Evolutionary conservation across 37 sponge, comb jelly and placozoan species (phyloP).

Genomic region (Ianthella basta): DNA sequence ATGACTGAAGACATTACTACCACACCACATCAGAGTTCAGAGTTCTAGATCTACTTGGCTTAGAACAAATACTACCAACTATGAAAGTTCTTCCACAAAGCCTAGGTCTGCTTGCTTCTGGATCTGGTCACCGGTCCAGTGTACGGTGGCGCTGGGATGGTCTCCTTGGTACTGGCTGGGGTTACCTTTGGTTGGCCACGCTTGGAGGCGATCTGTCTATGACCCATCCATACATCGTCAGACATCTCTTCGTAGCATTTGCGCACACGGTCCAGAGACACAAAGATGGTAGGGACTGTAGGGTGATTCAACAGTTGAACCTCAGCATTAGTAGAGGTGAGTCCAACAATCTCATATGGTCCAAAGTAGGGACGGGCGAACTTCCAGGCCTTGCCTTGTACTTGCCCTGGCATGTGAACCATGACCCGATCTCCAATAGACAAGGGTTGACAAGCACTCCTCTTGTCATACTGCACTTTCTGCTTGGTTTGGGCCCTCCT

Average conservation of each 20-base stretch:
- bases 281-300: background rate
- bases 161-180: background rate
- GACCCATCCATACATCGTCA: background rate
- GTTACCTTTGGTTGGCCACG: too few species aligned
- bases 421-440: constrained; percentile 37
- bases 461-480: constrained; percentile 29
- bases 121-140: too few species aligned
- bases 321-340: constrained; percentile 31
- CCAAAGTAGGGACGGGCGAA: constrained; percentile 38
- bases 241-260: constrained; percentile 8
- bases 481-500: constrained; percentile 28
- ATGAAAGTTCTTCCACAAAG: background rate
- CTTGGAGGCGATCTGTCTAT: background rate
- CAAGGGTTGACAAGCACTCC: background rate
- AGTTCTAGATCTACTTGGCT: too few species aligned
- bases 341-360: constrained; percentile 26
- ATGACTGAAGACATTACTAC: too few species aligned
- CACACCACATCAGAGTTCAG: too few species aligned
- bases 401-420: constrained; percentile 32
- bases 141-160: background rate
- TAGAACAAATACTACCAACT: background rate
- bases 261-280: constrained; percentile 15
- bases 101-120: too few species aligned
- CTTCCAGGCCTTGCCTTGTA: constrained; percentile 33
- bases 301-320: constrained; percentile 23